phyloP scores from a whole-genome alignment of 1,140 invertebrate species.

The Aphaenogaster ashmeadi region DNA sequence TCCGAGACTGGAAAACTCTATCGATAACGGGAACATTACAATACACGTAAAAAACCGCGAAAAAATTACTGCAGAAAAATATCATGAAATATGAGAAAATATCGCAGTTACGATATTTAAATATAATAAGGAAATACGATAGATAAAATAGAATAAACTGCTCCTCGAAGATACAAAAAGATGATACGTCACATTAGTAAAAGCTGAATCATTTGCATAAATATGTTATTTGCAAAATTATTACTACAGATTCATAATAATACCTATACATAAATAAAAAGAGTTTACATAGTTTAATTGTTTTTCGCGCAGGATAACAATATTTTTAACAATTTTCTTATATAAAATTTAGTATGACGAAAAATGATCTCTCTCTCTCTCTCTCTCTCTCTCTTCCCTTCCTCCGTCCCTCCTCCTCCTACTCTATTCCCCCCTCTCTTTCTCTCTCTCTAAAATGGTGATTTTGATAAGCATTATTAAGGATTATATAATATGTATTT shows the following conservation, averaged over 20 bases:
- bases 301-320: too few relatives aligned
- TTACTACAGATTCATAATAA: neutral
- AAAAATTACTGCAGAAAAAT: slow-evolving; percentile 6
- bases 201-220: neutral
- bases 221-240: neutral
- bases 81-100: neutral
- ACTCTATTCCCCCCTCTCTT: too few relatives aligned
- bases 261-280: too few relatives aligned
- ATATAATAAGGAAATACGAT: slow-evolving; percentile 3
- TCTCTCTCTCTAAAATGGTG: too few relatives aligned
- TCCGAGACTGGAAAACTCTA: neutral
- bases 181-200: neutral
- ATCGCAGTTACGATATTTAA: neutral
- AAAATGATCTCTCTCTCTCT: too few relatives aligned
- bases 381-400: too few relatives aligned
- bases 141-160: neutral
- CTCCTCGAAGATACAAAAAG: neutral
- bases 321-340: too few relatives aligned
- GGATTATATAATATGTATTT: too few relatives aligned
- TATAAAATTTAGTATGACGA: too few relatives aligned
- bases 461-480: too few relatives aligned
- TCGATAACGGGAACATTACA: neutral
- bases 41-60: neutral
- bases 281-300: too few relatives aligned
- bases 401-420: too few relatives aligned